These are phyloP conservation scores for Mormyrus proboscirostris DNA, from an alignment of 2,797 vertebrate species.

Conservation along the genomic window DNA sequence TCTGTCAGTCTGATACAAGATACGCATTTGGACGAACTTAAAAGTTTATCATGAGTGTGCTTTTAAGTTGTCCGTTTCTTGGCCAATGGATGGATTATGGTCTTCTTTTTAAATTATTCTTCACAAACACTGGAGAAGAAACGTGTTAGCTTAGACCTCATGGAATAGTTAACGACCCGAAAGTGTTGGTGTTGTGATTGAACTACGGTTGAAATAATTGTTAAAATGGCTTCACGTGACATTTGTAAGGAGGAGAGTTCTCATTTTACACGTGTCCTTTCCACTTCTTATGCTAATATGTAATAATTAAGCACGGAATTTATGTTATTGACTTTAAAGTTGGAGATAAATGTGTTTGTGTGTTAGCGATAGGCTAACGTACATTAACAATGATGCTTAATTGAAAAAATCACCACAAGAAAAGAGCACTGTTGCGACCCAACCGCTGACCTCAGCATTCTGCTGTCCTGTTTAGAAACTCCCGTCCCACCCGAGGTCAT, in stretches of 20 bases:
- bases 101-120: background rate
- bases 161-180: background rate
- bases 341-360: background rate
- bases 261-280: background rate
- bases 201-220: background rate
- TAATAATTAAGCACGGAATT: background rate
- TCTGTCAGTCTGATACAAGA: background rate
- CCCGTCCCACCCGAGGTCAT: background rate
- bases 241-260: background rate
- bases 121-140: background rate
- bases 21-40: background rate
- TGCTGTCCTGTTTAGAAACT: constrained; percentile 1
- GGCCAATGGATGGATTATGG: background rate
- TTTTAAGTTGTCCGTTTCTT: background rate
- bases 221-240: background rate
- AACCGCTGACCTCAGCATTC: background rate
- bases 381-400: background rate
- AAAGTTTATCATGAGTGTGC: background rate
- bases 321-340: background rate
- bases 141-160: background rate
- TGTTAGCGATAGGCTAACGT: background rate
- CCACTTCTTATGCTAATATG: background rate
- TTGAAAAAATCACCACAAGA: background rate
- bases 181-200: background rate
- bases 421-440: background rate